phyloP scores from a whole-genome alignment of 2,888 invertebrate genomes.

The Ariolimax columbianus region DNA sequence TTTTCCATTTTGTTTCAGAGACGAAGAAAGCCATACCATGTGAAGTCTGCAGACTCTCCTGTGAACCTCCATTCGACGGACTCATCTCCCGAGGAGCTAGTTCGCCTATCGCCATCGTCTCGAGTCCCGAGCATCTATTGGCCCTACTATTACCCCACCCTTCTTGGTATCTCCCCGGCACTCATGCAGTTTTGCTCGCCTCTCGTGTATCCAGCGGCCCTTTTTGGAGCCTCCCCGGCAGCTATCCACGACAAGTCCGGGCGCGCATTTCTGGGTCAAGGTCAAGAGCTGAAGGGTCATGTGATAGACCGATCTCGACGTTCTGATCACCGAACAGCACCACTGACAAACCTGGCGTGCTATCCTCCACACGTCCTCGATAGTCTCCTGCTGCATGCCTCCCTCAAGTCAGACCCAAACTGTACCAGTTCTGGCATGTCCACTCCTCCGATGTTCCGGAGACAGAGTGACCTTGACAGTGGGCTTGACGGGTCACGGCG shows the following conservation, averaged over 20 bases:
- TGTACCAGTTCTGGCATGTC: background rate
- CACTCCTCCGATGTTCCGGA: background rate
- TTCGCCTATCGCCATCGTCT: background rate
- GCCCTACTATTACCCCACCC: slow-evolving; percentile 22
- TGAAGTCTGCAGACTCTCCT: background rate
- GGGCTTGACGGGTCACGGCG: background rate
- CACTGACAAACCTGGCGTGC: background rate
- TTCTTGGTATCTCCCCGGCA: slow-evolving; percentile 50
- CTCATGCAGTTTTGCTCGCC: slow-evolving; percentile 50
- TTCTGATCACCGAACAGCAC: background rate
- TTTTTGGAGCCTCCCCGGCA: background rate
- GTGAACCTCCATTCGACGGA: background rate
- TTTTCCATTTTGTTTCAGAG: slow-evolving; percentile 5
- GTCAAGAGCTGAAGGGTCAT: background rate
- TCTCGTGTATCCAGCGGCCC: slow-evolving; percentile 17
- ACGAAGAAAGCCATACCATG: background rate
- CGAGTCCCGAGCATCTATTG: background rate
- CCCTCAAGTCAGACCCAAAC: background rate
- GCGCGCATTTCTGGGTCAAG: background rate
- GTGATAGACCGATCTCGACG: background rate
- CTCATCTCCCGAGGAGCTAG: background rate
- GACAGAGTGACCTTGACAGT: background rate
- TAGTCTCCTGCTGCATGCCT: background rate
- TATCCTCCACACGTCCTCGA: background rate
- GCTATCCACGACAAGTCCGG: background rate